Base-by-base conservation (phyloP, 64 coral and sea anemone genomes). In the Stylophora pistillata region DNA sequence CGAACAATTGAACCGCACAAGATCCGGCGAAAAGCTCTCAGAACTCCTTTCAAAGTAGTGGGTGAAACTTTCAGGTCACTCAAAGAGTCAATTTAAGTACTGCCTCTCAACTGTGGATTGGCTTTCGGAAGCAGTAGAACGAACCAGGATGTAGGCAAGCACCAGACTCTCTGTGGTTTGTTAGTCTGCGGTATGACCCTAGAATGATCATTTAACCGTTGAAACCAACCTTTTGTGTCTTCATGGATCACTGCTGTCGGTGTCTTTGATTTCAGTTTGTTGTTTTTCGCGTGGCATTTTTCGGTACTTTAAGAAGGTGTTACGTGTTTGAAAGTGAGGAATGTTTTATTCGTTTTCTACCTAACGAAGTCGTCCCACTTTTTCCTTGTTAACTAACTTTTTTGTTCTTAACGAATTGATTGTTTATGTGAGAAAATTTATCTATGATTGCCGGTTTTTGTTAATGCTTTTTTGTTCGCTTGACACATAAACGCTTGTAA, bases 1-100 rank as follows among this genome's bases (percentile, higher is more conserved):
- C 71, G 83, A 91, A 92, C 86, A 92, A 95, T 88, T 82, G 58
- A 71, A 87, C 58, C 61, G 54, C 59, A 85, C 83, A 95, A 88
- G 91, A 76, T 82, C 54, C 56, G 88, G 74, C 71, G 71, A 60
- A 89, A 78, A 91, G 74, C 78, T 59, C 79, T 32, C 75, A 66
- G 52, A 76, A 65, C 56, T 47, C 65, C 75, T 73, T 73, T 70
- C 65, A n/a, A 53, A 60, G 26, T 16, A 52, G 66, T 93, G 27
- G 62, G 55, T 54, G 69, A 63, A 86, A 76, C 68, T 74, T 73
- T 72, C 54, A 34, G 65, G 77, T 72, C 70, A 71, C 80, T 81
- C 54, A 81, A 55, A n/a, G 64, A 30, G 88, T 81, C 61, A 81
- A 89, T 59, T 70, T 76, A 89, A 2, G 21, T 11, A 68, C 26